Base-by-base conservation (phyloP, 2,888 invertebrate species). In the Carpatolechia fugitivella region DNA sequence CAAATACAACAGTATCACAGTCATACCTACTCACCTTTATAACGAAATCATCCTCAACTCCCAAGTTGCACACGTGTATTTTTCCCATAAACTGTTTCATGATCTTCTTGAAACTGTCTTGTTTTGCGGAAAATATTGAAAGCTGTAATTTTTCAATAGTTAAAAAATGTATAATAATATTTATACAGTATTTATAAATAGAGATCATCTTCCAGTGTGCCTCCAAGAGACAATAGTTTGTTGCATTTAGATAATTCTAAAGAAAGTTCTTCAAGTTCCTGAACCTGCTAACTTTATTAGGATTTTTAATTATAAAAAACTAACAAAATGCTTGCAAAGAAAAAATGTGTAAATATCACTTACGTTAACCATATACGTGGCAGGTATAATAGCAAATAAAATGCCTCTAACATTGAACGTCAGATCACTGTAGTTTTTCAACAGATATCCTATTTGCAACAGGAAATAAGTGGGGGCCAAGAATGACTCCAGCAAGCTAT, bases 31-130 rank as follows among this genome's bases (percentile, higher is more conserved):
- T 50, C 58, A 66, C 64, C 20, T 52, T 29, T 54, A 36, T 56
- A 0, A 56, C 52, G 16, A 58, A 64, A 0, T 50, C 49, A 11
- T 53, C 52, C 1, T 54, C 24, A 18, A 54, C 57, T 18, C 58
- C 40, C 35, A 56, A 66, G 48, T 69, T 66, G 52, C 64, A 36
- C 1, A 74, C 50, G 36, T 74, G 73, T 40, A 71, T 66, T 33
- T 62, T 59, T 0, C 59, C 52, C 62, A 71, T 67, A 14, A 71
- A 71, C 8, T 64, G 52, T 40, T 52, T 60, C 63, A 69, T 66
- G 2, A 66, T 57, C 24, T 55, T 59, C 52, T 62, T 59, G 48
- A 64, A 68, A 18, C 46, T 47, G 7, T 55, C 54, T n/a, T 56
- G 40, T 36, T 51, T 55, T 8, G 63, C 57, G 3, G 61, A 62